phyloP scores from a whole-genome alignment of 2,113 vertebrate species.

The Strigops habroptila region DNA sequence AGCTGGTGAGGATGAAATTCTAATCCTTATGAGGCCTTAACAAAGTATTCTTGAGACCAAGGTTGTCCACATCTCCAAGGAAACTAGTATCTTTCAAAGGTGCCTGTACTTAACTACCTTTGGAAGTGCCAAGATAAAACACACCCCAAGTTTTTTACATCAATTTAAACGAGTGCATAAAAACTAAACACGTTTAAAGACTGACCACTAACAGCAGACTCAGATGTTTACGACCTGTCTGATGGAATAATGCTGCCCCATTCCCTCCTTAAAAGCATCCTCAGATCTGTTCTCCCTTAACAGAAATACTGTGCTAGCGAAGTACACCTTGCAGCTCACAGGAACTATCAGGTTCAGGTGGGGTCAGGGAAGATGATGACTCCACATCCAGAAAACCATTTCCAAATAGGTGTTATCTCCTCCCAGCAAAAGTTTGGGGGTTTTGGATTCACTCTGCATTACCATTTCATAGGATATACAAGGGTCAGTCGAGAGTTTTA shows the following conservation, averaged over 20 bases:
- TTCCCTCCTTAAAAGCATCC: neutral
- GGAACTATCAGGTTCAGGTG: accelerated
- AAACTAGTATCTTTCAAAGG: neutral
- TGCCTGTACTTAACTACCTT: neutral
- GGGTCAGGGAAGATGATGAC: neutral
- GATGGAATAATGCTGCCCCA: neutral
- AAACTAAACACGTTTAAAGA: neutral
- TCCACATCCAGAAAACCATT: neutral
- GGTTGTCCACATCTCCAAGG: neutral
- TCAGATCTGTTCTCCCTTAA: neutral
- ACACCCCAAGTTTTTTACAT: neutral
- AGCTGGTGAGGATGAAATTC: neutral
- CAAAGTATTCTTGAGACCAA: neutral
- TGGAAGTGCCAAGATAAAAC: neutral
- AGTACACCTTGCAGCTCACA: neutral
- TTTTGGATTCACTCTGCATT: neutral
- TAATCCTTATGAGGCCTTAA: neutral
- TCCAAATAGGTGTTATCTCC: neutral
- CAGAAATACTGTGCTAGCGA: accelerated
- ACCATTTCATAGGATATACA: neutral
- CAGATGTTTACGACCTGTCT: neutral
- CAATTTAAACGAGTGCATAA: neutral
- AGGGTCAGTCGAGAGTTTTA: neutral
- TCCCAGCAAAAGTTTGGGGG: neutral
- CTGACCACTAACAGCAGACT: neutral